These are phyloP conservation scores for Euplagia quadripunctaria DNA, from an alignment of 2,888 invertebrate species.

Conservation along the genomic window DNA sequence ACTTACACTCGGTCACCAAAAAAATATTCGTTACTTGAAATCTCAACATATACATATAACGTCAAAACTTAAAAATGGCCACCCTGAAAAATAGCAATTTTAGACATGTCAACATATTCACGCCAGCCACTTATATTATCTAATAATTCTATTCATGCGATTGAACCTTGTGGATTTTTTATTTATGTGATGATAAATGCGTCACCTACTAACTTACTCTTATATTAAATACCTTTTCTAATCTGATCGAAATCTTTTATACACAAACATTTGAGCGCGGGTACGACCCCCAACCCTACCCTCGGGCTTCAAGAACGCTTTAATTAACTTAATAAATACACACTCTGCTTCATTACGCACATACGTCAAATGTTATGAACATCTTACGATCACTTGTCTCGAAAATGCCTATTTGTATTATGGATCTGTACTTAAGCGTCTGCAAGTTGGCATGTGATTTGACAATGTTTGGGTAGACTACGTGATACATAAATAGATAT, in stretches of 20 bases:
- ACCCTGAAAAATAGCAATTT: too few relatives aligned
- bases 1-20: too few relatives aligned
- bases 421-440: neutral
- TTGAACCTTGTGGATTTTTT: too few relatives aligned
- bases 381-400: slow-evolving; percentile 54
- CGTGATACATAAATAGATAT: neutral
- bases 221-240: slow-evolving; percentile 28
- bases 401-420: slow-evolving; percentile 27
- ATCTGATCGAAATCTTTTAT: slow-evolving; percentile 49
- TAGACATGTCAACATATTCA: too few relatives aligned
- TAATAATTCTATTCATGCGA: too few relatives aligned
- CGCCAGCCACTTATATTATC: too few relatives aligned
- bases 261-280: slow-evolving; percentile 33
- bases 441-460: neutral
- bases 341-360: slow-evolving; percentile 84
- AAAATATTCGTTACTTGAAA: too few relatives aligned
- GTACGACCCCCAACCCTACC: slow-evolving; percentile 42
- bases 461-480: neutral
- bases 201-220: slow-evolving; percentile 16
- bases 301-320: slow-evolving; percentile 76
- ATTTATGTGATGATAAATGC: slow-evolving; percentile 1
- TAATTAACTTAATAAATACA: slow-evolving; percentile 87
- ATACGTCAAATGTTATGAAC: slow-evolving; percentile 85
- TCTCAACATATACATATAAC: too few relatives aligned
- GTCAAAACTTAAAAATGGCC: too few relatives aligned